Evolutionary conservation across 2,888 invertebrate genomes (phyloP).

Genomic region (Ennomos erosarius): DNA sequence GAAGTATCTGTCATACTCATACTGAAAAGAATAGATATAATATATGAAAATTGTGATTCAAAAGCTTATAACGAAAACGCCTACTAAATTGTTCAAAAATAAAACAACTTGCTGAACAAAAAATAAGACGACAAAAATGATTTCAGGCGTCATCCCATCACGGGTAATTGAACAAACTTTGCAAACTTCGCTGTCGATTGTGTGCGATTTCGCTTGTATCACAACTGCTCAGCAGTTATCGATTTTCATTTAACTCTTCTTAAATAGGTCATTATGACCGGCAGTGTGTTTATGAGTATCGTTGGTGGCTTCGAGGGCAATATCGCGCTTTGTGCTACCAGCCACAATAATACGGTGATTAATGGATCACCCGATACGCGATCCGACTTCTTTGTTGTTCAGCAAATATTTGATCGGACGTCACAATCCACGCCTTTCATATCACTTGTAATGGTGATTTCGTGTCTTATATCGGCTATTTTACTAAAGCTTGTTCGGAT

Average conservation of each 20-base stretch:
- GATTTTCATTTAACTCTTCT: constrained; percentile 79
- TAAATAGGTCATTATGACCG: constrained; percentile 74
- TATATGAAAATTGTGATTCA: constrained; percentile 18
- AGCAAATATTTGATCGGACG: constrained; percentile 78
- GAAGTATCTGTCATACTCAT: too few relatives aligned
- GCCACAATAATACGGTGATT: constrained; percentile 80
- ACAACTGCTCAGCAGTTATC: constrained; percentile 58
- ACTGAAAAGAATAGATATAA: constrained; percentile 11
- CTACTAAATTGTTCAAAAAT: constrained; percentile 22
- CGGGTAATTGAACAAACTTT: constrained; percentile 32
- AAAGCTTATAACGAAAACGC: constrained; percentile 18
- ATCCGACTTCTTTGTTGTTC: constrained; percentile 77
- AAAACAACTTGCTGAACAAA: constrained; percentile 21
- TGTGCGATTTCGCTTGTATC: constrained; percentile 43
- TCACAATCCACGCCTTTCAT: constrained; percentile 72
- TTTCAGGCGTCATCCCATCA: constrained; percentile 28
- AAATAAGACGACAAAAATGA: constrained; percentile 30
- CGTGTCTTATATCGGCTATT: constrained; percentile 50
- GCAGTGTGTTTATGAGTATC: constrained; percentile 73
- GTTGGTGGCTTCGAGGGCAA: constrained; percentile 72
- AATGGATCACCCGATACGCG: constrained; percentile 76
- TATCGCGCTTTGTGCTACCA: constrained; percentile 76
- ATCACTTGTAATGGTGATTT: constrained; percentile 59
- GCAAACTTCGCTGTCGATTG: constrained; percentile 25
- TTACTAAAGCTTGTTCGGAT: constrained; percentile 49